Conservation (phyloP, 2,888 invertebrate genomes). For the Doris montereyensis region DNA sequence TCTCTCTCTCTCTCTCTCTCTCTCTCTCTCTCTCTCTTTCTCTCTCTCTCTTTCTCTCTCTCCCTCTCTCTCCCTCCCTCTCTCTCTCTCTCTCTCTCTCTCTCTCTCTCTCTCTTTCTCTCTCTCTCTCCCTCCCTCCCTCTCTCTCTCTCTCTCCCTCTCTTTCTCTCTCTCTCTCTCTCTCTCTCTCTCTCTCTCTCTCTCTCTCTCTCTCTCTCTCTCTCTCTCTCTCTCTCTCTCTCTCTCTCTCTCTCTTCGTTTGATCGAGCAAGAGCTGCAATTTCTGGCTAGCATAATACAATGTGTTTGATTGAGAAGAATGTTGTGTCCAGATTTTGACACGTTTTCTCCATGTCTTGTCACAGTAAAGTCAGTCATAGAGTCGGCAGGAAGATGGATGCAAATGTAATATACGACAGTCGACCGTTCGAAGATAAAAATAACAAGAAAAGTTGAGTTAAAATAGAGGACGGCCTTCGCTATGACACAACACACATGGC, state of each 20-base stretch:
- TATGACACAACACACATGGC: too few relatives aligned
- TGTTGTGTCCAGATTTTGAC: too few relatives aligned
- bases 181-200: background rate
- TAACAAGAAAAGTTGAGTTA: too few relatives aligned
- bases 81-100: background rate
- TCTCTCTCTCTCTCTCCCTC: background rate
- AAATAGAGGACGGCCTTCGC: too few relatives aligned
- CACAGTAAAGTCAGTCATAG: too few relatives aligned
- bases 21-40: background rate
- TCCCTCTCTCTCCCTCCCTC: background rate
- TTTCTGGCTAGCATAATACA: too few relatives aligned
- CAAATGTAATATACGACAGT: too few relatives aligned
- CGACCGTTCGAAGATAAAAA: too few relatives aligned
- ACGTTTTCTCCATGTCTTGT: too few relatives aligned
- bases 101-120: background rate
- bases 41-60: background rate
- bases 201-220: background rate
- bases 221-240: background rate
- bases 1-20: background rate
- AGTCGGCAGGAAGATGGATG: too few relatives aligned
- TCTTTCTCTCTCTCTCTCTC: background rate
- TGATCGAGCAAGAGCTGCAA: too few relatives aligned
- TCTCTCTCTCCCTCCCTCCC: background rate
- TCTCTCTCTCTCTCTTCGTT: background rate
- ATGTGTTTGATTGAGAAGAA: too few relatives aligned